Evolutionary conservation across 2,888 invertebrate species (phyloP), one percentile per base, ranked within the genome.

Genomic region (Aphidius colemani): DNA sequence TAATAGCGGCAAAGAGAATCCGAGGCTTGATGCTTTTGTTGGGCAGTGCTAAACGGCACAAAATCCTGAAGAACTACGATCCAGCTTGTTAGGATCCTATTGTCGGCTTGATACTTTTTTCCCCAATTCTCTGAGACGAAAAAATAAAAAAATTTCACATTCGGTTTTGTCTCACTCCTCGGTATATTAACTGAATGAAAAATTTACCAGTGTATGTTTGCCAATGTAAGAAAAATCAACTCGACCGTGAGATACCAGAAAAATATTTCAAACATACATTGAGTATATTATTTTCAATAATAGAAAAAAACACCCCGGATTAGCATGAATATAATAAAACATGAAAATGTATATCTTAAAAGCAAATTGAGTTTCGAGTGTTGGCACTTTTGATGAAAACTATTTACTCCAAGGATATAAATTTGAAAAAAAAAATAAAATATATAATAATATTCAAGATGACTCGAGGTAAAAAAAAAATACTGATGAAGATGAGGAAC

Each of bases 81-180:
- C 72, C 71, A 63, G 80, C 80, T 80, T 78, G 80, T 80, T 80
- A 80, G 76, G 70, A 50, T 48, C 48, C 74, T 66, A 78, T 79
- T 80, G 79, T 79, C 68, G 67, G 66, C 10, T 7, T 45, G 1
- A 46, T 51, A 60, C 68, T 68, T 71, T 18, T 69, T 69, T 69
- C 66, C 30, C 30, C 63, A 59, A 60, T 44, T 11, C 49, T 53
- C 56, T 53, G 13, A 63, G 59, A 44, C 5, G 30, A 30, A 30
- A 30, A 30, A 30, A 30, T 30, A 30, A 30, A 30, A 30, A 30
- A 49, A 49, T 59, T 55, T 48, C 55, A 64, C 70, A 67, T 68
- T 61, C 70, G 67, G 69, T 67, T 61, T 60, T 46, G 53, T 66
- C 60, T 68, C 67, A 61, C 58, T 68, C 63, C 41, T 57, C 66